Conservation (phyloP, 2,797 vertebrate genomes). For the Anguilla obscura region DNA sequence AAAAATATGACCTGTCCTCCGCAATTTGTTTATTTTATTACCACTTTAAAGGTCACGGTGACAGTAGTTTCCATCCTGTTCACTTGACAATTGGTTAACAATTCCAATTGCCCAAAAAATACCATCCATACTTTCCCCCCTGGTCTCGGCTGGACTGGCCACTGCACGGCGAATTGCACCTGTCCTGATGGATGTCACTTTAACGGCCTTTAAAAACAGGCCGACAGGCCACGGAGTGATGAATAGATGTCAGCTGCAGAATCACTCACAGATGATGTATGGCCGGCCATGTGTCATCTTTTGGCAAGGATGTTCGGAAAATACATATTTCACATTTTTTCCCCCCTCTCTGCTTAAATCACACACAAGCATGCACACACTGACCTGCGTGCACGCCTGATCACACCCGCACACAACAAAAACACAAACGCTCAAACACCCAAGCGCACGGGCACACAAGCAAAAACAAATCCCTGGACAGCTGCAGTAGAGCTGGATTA, state of each 20-base stretch:
- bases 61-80: constrained; percentile 39
- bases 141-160: background rate
- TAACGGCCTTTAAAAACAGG: constrained; percentile 52
- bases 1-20: constrained; percentile 41
- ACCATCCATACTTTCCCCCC: background rate
- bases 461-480: background rate
- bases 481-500: background rate
- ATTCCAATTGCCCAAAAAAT: constrained; percentile 28
- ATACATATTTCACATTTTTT: constrained; percentile 50
- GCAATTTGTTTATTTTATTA: constrained; percentile 50
- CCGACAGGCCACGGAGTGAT: constrained; percentile 44
- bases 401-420: constrained; percentile 10
- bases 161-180: constrained; percentile 43
- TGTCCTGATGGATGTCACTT: constrained; percentile 48
- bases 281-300: constrained; percentile 42
- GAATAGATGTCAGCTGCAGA: constrained; percentile 36
- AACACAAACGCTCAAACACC: constrained; percentile 4
- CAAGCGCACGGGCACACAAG: constrained; percentile 21
- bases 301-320: constrained; percentile 41
- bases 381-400: constrained; percentile 20
- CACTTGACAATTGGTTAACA: constrained; percentile 35
- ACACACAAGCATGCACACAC: constrained; percentile 25
- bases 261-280: constrained; percentile 47
- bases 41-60: constrained; percentile 38
- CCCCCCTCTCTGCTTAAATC: constrained; percentile 44